Conservation (phyloP, 2,113 vertebrate species). For the Tringa solitaria region DNA sequence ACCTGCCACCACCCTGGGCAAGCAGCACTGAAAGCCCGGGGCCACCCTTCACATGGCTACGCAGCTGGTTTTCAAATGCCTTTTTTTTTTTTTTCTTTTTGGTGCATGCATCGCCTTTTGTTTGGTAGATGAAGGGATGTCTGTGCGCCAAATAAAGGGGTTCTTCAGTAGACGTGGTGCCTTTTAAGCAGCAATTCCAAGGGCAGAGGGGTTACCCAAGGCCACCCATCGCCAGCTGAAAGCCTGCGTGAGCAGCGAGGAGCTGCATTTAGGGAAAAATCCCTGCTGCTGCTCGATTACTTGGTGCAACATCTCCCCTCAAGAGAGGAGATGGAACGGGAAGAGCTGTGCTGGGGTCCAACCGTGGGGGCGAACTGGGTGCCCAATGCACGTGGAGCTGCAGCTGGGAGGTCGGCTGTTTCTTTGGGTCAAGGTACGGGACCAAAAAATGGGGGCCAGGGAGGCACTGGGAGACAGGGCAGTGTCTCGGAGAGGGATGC, state of each 20-base stretch:
- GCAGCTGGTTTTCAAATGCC: background rate
- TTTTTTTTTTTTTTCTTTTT: background rate
- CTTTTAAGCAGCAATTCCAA: background rate
- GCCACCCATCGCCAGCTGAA: background rate
- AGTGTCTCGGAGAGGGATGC: background rate
- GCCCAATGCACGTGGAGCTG: background rate
- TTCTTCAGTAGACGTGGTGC: constrained; percentile 10
- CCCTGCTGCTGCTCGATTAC: background rate
- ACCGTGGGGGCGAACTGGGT: fast-evolving
- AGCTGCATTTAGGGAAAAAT: background rate
- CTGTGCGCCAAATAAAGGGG: constrained; percentile 6
- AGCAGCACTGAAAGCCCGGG: background rate
- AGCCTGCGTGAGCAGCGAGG: background rate
- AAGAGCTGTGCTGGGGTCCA: background rate
- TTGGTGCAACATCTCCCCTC: background rate
- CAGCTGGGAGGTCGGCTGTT: background rate
- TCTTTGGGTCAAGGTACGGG: background rate
- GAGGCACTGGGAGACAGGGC: background rate
- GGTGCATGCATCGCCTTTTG: background rate
- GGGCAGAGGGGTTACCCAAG: background rate
- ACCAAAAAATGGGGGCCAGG: background rate
- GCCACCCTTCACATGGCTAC: background rate
- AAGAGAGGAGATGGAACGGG: fast-evolving
- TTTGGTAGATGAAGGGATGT: constrained; percentile 8
- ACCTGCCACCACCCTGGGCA: background rate